These are phyloP conservation scores for human DNA, from an alignment of 2,113 vertebrate species.

Conservation along the genomic window GRCh38 chr5:103307001-103307500, in stretches of 20 bases:
- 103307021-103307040: not conserved
- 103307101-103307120: not conserved
- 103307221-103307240: not conserved
- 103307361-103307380: not conserved
- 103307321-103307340: not conserved
- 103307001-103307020: not conserved
- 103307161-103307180: not conserved
- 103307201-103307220: fast-evolving
- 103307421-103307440: not conserved
- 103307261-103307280: not conserved
- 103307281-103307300: not conserved
- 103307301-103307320: not conserved
- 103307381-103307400: not conserved
- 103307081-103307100: not conserved
- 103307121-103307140: not conserved
- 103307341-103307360: not conserved
- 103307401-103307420: not conserved
- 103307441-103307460: too few species aligned
- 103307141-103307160: not conserved
- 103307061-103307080: not conserved
- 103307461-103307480: not conserved
- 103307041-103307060: not conserved
- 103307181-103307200: not conserved
- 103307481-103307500: not conserved
- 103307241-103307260: not conserved